Conservation (phyloP, 37 sponge, comb jelly and placozoan genomes). For the Beroe ovata region DNA sequence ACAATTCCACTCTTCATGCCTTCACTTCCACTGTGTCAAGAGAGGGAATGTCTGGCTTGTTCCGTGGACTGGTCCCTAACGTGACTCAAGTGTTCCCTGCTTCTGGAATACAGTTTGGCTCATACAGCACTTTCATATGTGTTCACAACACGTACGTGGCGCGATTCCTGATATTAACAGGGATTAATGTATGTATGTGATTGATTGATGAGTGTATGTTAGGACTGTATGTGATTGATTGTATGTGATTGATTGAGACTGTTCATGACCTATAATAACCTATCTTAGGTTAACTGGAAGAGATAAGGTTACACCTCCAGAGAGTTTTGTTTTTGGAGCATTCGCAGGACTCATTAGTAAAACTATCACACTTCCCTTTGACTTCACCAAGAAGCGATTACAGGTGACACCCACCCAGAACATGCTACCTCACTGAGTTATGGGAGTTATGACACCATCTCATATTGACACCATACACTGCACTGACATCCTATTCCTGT, state of each 20-base stretch:
- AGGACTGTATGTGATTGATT: no score
- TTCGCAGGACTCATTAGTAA: background rate
- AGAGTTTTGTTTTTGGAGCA: conserved; percentile 41
- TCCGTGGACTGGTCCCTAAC: conserved; percentile 32
- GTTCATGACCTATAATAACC: no score
- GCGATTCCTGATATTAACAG: no score
- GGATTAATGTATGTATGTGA: no score
- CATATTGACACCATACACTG: no score
- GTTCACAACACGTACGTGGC: conserved; percentile 13
- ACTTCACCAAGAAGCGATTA: conserved; percentile 29
- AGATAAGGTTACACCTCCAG: background rate
- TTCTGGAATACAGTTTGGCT: conserved; percentile 30
- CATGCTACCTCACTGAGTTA: no score
- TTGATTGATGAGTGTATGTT: no score
- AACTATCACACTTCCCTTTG: background rate
- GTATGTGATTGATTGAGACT: no score
- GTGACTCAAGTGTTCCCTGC: conserved; percentile 1
- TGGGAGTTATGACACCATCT: no score
- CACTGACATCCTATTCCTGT: no score
- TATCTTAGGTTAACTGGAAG: background rate
- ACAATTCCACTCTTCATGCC: background rate
- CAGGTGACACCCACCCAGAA: no score
- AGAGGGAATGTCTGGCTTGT: conserved; percentile 17
- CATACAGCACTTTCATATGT: conserved; percentile 16
- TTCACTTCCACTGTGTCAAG: background rate